Base-by-base conservation (phyloP, 2,113 vertebrate genomes). In the Heloderma charlesbogerti region DNA sequence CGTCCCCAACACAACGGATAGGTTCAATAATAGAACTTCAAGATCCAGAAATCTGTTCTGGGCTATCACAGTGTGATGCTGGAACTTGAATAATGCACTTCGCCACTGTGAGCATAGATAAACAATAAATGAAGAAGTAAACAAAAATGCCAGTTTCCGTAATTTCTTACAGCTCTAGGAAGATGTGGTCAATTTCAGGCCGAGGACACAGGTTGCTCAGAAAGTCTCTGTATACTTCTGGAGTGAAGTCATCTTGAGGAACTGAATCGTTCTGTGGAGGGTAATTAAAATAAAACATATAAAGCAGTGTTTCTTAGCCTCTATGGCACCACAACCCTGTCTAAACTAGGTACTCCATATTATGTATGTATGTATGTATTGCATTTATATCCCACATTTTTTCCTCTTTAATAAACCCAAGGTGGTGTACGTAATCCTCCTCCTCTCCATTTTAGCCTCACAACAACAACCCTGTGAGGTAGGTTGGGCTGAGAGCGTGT, bases 171-270 rank as follows among this genome's bases (percentile, higher is more conserved):
- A 98, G 98, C 87, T 99, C 99, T 0, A 98, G 98, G 97, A 99
- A 99, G 97, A 99, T 99, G 97, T 98, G 98, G 97, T 99, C 99
- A 25, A 99, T 98, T 96, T 99, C 99, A 48, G 99, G 97, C 29
- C 99, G 97, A 84, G 99, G 98, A 91, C 99, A 99, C 91, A 99
- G 98, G 95, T 98, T 98, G 97, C 97, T 98, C 94, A 99, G 95
- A 94, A 99, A 99, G 94, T 98, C 97, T 96, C 97, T 98, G 96
- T 98, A 99, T 45, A 98, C 96, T 34, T 99, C 99, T 71, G 98
- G 97, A 0, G 98, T 99, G 97, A 99, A 99, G 95, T 98, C 98
- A 0, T 99, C 99, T 96, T 98, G 98, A 91, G 98, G 98, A 93
- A 99, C 98, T 31, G 98, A 98, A 94, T 99, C 99, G 87, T 98